A percentile compares a stretch with the other conserved stretches of the same genome.
Evolutionary conservation across 2,797 vertebrate species (phyloP).

Genomic region (Euthynnus affinis): DNA sequence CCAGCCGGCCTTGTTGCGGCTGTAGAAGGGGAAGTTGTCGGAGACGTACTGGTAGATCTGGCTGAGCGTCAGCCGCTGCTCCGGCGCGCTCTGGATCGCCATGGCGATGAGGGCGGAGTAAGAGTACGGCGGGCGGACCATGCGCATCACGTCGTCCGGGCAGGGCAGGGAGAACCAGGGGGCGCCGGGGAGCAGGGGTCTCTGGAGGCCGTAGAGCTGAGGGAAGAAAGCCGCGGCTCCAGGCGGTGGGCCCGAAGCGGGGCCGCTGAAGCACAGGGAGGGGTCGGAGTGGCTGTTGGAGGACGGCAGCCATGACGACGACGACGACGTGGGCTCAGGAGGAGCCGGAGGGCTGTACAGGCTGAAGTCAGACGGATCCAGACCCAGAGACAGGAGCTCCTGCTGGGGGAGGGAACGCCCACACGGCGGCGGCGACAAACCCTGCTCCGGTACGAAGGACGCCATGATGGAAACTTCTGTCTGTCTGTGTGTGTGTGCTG

Average conservation of each 20-base stretch:
- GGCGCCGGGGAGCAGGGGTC: constrained; percentile 70
- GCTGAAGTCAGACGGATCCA: constrained; percentile 91
- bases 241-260: constrained; percentile 76
- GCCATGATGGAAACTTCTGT: constrained; percentile 82
- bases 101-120: constrained; percentile 98
- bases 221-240: constrained; percentile 79
- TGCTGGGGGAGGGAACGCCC: constrained; percentile 78
- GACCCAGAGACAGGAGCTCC: constrained; percentile 87
- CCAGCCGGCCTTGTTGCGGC: constrained; percentile 94
- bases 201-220: constrained; percentile 86
- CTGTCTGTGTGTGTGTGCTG: constrained; percentile 14
- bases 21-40: constrained; percentile 95
- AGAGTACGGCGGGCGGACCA: constrained; percentile 94
- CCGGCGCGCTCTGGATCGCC: constrained; percentile 93
- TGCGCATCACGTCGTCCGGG: constrained; percentile 90
- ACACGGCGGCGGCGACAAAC: constrained; percentile 84
- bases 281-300: constrained; percentile 71
- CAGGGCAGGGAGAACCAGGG: constrained; percentile 91
- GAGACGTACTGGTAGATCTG: constrained; percentile 97
- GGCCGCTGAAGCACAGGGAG: constrained; percentile 87
- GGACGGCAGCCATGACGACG: not conserved
- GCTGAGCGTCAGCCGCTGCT: constrained; percentile 92
- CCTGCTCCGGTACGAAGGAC: constrained; percentile 86
- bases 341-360: constrained; percentile 89
- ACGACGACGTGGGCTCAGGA: constrained; percentile 70